Base-by-base conservation (phyloP, 2,113 vertebrate species). In the Pluvialis apricaria region DNA sequence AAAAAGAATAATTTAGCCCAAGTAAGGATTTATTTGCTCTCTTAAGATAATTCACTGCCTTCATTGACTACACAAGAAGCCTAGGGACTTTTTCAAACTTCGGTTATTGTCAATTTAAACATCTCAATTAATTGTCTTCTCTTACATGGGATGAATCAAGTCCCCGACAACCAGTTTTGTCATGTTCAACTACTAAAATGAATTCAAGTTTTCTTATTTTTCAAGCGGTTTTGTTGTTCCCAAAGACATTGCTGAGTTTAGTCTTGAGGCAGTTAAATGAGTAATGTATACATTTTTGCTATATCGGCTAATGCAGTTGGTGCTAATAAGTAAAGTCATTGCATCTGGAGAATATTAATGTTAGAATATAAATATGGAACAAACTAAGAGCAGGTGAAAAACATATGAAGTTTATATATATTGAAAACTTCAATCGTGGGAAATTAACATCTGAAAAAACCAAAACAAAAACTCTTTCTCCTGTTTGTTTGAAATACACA, bases 391-490 rank as follows among this genome's bases (percentile, higher is more conserved):
- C 6, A 78, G 1, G 8, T 28, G n/a, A 82, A 82, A 69, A 18
- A 0, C 5, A 24, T 18, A n/a, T 2, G 13, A 60, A 65, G 5
- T 51, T 44, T 4, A 32, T 49, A 34, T 29, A 22, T n/a, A 57
- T 26, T 36, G 7, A 52, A 70, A 79, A 62, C 2, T 24, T 69
- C 6, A 42, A 15, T n/a, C 76, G 42, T 13, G 2, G 47, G 5
- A 49, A 71, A 57, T 49, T 22, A 52, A 28, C 2, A 15, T 12
- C 2, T 55, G 5, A 42, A 86, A 68, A 22, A 36, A 29, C 4
- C 3, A 18, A 29, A 15, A 0, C 1, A 16, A 45, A 20, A 36
- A 29, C 3, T 11, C 2, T 7, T 4, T 13, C 3, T 70, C 10
- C 1, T 44, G 17, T 84, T 47, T 44, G 17, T 81, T 42, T 45